Evolutionary conservation across 1,140 invertebrate genomes (phyloP).

Genomic region (Steinernema feltiae): DNA sequence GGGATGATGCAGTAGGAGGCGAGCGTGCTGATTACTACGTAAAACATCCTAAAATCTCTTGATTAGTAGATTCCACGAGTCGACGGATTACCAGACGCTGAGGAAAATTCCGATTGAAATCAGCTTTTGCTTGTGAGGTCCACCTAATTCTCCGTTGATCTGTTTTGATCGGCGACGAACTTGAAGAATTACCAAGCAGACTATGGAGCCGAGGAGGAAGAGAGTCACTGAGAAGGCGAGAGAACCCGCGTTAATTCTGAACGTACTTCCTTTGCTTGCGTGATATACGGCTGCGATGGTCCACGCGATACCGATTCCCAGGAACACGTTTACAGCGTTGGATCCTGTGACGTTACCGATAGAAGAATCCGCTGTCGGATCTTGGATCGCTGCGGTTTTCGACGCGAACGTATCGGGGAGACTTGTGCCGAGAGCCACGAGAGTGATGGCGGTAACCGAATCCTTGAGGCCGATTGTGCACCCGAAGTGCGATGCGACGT

Average conservation of each 20-base stretch:
- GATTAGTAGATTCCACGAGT: neutral
- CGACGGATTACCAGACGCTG: slow-evolving; percentile 65
- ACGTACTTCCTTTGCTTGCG: slow-evolving; percentile 39
- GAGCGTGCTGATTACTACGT: slow-evolving; percentile 40
- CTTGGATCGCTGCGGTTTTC: slow-evolving; percentile 91
- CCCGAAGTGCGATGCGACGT: slow-evolving; percentile 89
- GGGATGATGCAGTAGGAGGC: slow-evolving; percentile 52
- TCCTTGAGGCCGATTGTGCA: slow-evolving; percentile 93
- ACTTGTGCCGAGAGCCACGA: slow-evolving; percentile 61
- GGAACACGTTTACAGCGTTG: slow-evolving; percentile 80
- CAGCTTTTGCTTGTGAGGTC: slow-evolving; percentile 70
- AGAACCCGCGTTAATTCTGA: slow-evolving; percentile 58
- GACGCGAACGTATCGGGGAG: slow-evolving; percentile 82
- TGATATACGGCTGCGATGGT: slow-evolving; percentile 51
- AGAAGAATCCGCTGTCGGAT: slow-evolving; percentile 91
- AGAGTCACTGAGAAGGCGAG: slow-evolving; percentile 64
- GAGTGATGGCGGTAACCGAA: slow-evolving; percentile 87
- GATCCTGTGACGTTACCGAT: slow-evolving; percentile 87
- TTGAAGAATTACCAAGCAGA: slow-evolving; percentile 65
- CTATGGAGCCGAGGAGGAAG: slow-evolving; percentile 62
- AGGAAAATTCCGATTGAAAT: slow-evolving; percentile 74
- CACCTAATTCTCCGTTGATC: slow-evolving; percentile 92
- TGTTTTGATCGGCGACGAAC: slow-evolving; percentile 43
- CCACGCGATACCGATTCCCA: slow-evolving; percentile 60
- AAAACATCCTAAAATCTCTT: slow-evolving; percentile 28